phyloP scores from a whole-genome alignment of 2,113 vertebrate species.

The Capra hircus region DNA sequence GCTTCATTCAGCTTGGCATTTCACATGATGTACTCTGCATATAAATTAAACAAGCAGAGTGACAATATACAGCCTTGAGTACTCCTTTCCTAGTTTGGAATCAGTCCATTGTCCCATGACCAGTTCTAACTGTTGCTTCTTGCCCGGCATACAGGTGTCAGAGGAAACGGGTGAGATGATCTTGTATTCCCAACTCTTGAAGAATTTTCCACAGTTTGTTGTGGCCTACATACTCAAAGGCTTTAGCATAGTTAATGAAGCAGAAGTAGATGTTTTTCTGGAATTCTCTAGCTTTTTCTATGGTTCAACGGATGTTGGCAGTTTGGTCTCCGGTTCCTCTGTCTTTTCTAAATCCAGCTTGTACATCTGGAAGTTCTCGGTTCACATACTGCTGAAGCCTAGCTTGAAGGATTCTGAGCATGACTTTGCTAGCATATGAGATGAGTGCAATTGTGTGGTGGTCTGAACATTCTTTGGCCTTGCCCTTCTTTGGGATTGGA shows the following conservation, averaged over 20 bases:
- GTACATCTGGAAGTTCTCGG: neutral
- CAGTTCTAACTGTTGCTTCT: neutral
- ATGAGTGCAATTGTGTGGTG: neutral
- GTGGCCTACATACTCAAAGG: neutral
- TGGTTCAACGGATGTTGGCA: neutral
- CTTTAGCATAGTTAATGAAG: neutral
- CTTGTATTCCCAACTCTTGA: neutral
- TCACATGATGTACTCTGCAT: neutral
- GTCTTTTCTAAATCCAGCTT: neutral
- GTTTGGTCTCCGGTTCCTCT: neutral
- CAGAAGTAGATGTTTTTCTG: neutral
- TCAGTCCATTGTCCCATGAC: neutral
- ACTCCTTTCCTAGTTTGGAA: neutral
- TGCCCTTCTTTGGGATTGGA: neutral
- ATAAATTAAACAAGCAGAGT: neutral
- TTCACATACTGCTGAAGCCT: neutral
- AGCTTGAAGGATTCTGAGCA: neutral
- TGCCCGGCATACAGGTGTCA: neutral
- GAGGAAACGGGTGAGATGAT: neutral
- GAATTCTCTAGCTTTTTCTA: neutral
- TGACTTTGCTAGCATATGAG: neutral
- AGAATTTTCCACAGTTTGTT: neutral
- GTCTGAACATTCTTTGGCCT: neutral
- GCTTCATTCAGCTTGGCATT: neutral
- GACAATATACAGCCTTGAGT: neutral